Evolutionary conservation across 2,113 vertebrate genomes (phyloP), one percentile per base, ranked within the genome.

Genomic region (Pelodiscus sinensis): DNA sequence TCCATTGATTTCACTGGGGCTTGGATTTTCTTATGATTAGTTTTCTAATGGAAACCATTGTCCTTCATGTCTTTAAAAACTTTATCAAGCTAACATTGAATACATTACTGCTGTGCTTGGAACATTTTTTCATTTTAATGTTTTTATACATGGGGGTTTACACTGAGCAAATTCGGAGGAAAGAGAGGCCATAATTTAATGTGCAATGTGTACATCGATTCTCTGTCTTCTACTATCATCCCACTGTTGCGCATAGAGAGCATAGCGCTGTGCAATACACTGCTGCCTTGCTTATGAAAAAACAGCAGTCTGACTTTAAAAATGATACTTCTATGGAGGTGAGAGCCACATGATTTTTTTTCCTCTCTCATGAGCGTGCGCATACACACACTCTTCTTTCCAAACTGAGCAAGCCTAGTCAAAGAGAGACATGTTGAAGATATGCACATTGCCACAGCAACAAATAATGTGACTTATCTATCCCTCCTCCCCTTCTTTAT

Each of bases 121-220:
- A 96, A 89, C 50, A 38, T 94, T 94, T 95, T 96, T 79, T 16
- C 84, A 81, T 86, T 44, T 44, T 90, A 92, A 90, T 96, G 86
- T 93, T 97, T 16, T 96, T 93, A 96, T 90, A 86, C 16, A 92
- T 88, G 91, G 82, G 88, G 94, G 87, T 89, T 95, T 92, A 82
- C 84, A 0, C 0, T 13, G 1, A 89, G 71, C 55, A 85, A 93
- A 68, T 94, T 95, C 82, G 93, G 73, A 91, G 85, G 65, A 92
- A 92, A 58, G 13, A 68, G 88, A 87, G 77, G 56, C 82, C 24
- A 38, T 22, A 86, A 82, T 90, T 94, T 91, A 58, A 25, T 79
- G 73, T 3, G 16, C 89, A 91, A 87, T 80, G 75, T 86, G 54
- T 73, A 27, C 1, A 1, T 92, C 79, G 27, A 18, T 9, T 25